Evolutionary conservation across 2,113 vertebrate genomes (phyloP).

Genomic region (Ceyx cyanopectus): DNA sequence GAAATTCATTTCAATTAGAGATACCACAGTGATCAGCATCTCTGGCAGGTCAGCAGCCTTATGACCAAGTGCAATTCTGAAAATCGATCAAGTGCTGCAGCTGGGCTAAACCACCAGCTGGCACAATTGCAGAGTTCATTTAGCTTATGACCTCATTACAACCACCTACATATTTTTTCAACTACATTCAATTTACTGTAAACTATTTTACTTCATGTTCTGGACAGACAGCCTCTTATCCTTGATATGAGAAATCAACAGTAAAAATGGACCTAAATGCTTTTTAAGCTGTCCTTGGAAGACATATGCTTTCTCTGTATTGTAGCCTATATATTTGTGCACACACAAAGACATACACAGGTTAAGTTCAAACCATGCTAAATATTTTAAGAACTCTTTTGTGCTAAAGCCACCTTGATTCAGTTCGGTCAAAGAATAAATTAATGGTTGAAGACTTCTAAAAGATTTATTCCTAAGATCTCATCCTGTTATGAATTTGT

Average conservation of each 20-base stretch:
- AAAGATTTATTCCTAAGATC: neutral
- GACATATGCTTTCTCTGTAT: neutral
- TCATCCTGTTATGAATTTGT: neutral
- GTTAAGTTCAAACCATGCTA: conserved; percentile 72
- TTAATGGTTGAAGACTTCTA: neutral
- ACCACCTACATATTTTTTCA: neutral
- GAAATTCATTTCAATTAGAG: neutral
- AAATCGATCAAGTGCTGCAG: neutral
- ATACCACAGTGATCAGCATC: neutral
- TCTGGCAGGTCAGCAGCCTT: neutral
- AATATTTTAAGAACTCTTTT: conserved; percentile 51
- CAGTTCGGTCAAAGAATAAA: conserved; percentile 29
- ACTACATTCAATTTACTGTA: neutral
- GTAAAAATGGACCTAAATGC: neutral
- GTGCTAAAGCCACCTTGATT: conserved; percentile 53
- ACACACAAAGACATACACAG: conserved; percentile 23
- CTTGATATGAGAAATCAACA: neutral
- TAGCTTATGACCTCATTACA: neutral
- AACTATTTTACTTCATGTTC: neutral
- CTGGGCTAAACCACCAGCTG: neutral
- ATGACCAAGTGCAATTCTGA: neutral
- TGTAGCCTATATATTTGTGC: neutral
- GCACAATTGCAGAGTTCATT: neutral
- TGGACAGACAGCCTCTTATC: neutral
- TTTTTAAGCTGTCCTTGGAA: neutral